These are phyloP conservation scores for Strix occidentalis DNA, from an alignment of 2,797 vertebrate genomes.

Conservation along the genomic window DNA sequence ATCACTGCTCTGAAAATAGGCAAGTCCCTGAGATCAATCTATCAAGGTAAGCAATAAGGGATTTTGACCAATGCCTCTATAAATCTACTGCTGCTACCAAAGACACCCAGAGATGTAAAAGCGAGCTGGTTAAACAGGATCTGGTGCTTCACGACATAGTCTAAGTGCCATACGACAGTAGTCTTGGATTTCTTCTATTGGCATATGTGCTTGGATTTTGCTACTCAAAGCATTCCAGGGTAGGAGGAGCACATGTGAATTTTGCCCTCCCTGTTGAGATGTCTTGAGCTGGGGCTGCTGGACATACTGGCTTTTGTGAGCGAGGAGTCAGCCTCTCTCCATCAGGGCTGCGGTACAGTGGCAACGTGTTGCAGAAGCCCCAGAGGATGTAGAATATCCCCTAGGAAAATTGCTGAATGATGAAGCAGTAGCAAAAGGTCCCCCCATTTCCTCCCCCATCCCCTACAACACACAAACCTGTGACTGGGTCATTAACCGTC, in stretches of 20 bases:
- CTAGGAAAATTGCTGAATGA: neutral
- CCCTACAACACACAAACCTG: neutral
- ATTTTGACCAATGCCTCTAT: neutral
- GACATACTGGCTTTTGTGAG: neutral
- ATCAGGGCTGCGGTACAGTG: neutral
- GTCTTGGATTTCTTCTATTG: neutral
- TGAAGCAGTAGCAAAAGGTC: neutral
- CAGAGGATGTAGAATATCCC: neutral
- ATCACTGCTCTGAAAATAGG: neutral
- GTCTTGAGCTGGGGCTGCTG: neutral
- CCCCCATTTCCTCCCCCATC: neutral
- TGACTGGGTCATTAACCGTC: neutral
- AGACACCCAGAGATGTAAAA: neutral
- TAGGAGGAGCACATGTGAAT: neutral
- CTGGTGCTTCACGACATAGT: neutral
- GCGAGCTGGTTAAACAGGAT: neutral
- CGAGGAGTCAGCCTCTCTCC: neutral
- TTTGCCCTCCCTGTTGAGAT: neutral
- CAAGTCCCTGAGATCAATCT: neutral
- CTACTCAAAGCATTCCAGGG: neutral
- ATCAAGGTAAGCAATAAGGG: neutral
- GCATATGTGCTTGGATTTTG: neutral
- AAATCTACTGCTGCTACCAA: neutral
- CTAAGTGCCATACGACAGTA: neutral
- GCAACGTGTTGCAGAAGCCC: neutral